phyloP scores from a whole-genome alignment of 1,140 invertebrate species.

The Vanessa tameamea region DNA sequence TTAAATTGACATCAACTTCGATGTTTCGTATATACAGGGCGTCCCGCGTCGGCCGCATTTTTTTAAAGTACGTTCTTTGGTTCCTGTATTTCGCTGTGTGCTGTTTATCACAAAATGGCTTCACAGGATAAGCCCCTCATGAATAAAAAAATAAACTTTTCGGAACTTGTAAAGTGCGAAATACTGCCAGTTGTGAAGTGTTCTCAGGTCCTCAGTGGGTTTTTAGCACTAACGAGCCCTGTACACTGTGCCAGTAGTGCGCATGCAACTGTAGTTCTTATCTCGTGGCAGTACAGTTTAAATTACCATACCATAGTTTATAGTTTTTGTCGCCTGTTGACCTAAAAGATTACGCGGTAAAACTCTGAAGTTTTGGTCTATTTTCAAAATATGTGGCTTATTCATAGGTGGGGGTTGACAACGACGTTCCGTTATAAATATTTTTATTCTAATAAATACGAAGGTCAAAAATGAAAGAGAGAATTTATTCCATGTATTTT shows the following conservation, averaged over 20 bases:
- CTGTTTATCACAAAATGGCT: constrained; percentile 12
- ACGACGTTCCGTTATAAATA: not conserved
- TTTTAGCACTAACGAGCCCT: constrained; percentile 38
- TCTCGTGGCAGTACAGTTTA: not conserved
- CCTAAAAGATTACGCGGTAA: constrained; percentile 34
- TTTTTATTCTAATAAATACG: no score
- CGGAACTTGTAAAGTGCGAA: constrained; percentile 35
- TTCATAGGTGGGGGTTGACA: constrained; percentile 17
- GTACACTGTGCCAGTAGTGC: constrained; percentile 16
- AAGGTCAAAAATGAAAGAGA: no score
- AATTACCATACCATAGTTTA: not conserved
- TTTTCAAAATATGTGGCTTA: constrained; percentile 32
- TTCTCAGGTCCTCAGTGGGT: constrained; percentile 35
- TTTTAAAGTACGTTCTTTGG: not conserved
- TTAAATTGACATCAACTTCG: no score
- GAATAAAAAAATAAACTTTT: constrained; percentile 29
- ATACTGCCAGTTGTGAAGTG: constrained; percentile 38
- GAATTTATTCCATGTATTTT: not conserved
- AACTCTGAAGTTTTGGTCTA: constrained; percentile 34
- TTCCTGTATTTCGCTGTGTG: not conserved
- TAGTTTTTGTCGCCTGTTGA: constrained; percentile 37
- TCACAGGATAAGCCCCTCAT: constrained; percentile 14
- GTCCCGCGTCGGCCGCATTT: no score
- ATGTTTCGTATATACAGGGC: no score
- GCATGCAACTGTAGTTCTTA: constrained; percentile 23